A percentile compares a stretch with the other conserved stretches of the same genome.
Conservation (phyloP, 2,888 invertebrate genomes). For the Callosobruchus maculatus region DNA sequence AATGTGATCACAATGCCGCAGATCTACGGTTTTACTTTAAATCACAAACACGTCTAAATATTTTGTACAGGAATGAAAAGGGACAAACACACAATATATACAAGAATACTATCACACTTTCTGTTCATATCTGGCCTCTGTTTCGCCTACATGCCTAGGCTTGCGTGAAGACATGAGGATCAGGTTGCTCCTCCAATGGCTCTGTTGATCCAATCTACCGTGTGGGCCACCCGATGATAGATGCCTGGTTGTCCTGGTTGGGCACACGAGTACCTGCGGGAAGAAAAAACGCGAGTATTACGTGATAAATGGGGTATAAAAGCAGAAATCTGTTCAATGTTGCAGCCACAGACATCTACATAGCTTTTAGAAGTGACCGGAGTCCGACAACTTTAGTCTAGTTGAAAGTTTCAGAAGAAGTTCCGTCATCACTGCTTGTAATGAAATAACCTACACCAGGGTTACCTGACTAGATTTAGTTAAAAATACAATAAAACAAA, state of each 20-base stretch:
- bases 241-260: slow-evolving; percentile 92
- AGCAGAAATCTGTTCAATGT: background rate
- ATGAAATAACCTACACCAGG: too few species aligned
- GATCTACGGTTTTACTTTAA: background rate
- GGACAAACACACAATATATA: slow-evolving; percentile 9
- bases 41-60: background rate
- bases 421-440: too few species aligned
- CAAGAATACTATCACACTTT: slow-evolving; percentile 9
- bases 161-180: background rate
- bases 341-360: too few species aligned
- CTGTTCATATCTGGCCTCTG: slow-evolving; percentile 5
- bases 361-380: too few species aligned
- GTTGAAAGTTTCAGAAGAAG: too few species aligned
- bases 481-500: too few species aligned
- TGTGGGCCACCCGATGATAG: slow-evolving; percentile 85
- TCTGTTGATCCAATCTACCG: slow-evolving; percentile 87
- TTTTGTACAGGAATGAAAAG: slow-evolving; percentile 5
- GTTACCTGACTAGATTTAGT: too few species aligned
- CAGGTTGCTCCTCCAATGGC: slow-evolving; percentile 49
- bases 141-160: slow-evolving; percentile 10
- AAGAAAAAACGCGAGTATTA: background rate
- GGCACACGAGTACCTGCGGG: slow-evolving; percentile 73
- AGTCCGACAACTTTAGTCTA: too few species aligned
- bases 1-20: too few species aligned
- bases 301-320: background rate